Percentiles rank a stretch among this genome's conserved stretches.
Conservation (phyloP, 2,113 vertebrate genomes). For the Dendropsophus ebraccatus region DNA sequence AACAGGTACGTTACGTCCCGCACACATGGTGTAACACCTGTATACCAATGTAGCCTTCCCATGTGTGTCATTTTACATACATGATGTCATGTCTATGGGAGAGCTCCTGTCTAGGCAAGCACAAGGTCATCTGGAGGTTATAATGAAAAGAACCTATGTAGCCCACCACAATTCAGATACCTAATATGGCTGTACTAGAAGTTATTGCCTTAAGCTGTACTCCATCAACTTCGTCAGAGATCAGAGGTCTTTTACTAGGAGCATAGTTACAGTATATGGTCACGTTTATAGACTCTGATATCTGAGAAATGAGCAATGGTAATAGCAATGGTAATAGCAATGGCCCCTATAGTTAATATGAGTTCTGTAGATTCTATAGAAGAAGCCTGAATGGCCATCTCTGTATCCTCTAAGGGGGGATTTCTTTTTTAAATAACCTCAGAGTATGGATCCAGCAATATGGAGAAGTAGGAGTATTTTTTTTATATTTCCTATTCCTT, state of each 20-base stretch:
- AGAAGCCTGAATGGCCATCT: conserved; percentile 7
- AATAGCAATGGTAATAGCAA: not conserved
- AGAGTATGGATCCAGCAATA: no score
- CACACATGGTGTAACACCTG: not conserved
- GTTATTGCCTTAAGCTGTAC: not conserved
- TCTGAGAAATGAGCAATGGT: not conserved
- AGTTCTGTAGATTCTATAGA: not conserved
- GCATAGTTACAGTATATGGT: not conserved
- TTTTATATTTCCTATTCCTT: no score
- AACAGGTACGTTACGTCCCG: no score
- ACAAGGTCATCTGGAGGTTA: not conserved
- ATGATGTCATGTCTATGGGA: conserved; percentile 1
- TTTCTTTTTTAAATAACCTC: no score
- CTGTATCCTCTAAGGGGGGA: no score
- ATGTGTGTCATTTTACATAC: conserved; percentile 10
- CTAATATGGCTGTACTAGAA: not conserved
- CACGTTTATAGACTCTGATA: not conserved
- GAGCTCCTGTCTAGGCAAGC: not conserved
- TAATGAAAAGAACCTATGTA: not conserved
- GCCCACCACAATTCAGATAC: not conserved
- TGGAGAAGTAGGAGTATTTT: no score
- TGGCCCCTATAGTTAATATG: not conserved
- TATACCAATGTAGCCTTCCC: not conserved
- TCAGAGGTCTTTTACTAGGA: not conserved
- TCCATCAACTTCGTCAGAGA: not conserved